These are phyloP conservation scores for Burhinus oedicnemus DNA, from an alignment of 2,113 vertebrate species.

Conservation along the genomic window DNA sequence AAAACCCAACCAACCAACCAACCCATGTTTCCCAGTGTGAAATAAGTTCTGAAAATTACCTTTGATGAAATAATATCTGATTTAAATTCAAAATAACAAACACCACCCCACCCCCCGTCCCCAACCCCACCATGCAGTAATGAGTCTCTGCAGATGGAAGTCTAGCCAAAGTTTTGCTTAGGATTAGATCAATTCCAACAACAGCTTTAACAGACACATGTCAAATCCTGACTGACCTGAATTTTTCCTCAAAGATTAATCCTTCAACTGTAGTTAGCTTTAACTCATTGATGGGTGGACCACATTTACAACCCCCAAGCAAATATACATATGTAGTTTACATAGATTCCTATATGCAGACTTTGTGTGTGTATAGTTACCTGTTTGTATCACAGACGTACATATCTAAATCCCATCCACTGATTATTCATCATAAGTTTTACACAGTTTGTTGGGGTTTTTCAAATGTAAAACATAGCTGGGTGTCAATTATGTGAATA, in stretches of 20 bases:
- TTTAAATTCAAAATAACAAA: neutral
- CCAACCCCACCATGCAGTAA: rapidly evolving
- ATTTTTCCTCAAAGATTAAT: conserved; percentile 37
- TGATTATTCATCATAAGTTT: rapidly evolving
- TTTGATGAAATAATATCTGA: neutral
- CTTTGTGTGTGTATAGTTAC: rapidly evolving
- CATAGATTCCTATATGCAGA: rapidly evolving
- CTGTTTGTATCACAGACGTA: neutral
- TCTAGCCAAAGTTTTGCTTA: neutral
- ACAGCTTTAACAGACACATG: conserved; percentile 28
- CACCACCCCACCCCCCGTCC: rapidly evolving
- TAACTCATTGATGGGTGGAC: neutral
- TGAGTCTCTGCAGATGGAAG: neutral
- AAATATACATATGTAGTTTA: rapidly evolving
- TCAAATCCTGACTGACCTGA: conserved; percentile 38
- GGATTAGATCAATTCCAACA: conserved; percentile 19
- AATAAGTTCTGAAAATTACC: neutral
- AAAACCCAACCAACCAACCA: neutral
- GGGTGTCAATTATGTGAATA: rapidly evolving
- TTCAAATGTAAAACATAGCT: rapidly evolving
- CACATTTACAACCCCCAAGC: no score
- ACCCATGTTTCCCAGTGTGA: rapidly evolving
- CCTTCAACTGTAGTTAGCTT: neutral
- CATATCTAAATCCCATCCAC: rapidly evolving
- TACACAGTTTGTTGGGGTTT: neutral